A percentile compares a stretch with the other conserved stretches of the same genome.
Evolutionary conservation across 1,140 invertebrate species (phyloP).

Genomic region (Diorhabda elongata): DNA sequence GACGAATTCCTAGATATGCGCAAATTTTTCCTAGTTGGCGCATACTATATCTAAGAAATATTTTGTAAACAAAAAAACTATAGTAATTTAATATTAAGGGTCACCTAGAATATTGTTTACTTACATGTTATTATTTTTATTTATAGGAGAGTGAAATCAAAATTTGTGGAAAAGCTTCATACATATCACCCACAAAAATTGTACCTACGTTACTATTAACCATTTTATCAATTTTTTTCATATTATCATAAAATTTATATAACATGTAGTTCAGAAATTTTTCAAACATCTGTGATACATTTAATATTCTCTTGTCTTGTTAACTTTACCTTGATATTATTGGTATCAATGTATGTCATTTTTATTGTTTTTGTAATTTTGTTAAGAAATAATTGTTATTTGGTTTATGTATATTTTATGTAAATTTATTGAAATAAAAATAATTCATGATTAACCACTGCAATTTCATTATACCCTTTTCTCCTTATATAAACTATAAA

Average conservation of each 20-base stretch:
- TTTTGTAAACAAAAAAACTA: too few species aligned
- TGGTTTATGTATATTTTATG: constrained; percentile 20
- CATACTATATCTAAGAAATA: too few species aligned
- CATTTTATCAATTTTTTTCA: constrained; percentile 4
- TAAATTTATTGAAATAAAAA: constrained; percentile 6
- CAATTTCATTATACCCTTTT: too few species aligned
- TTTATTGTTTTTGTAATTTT: constrained; percentile 6
- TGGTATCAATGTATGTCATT: constrained; percentile 1
- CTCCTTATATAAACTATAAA: too few species aligned
- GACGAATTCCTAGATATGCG: too few species aligned
- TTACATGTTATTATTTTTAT: constrained; percentile 15
- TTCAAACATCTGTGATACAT: constrained; percentile 16
- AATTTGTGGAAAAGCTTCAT: constrained; percentile 36
- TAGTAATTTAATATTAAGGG: too few species aligned
- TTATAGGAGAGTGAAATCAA: constrained; percentile 44
- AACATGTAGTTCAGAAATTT: constrained; percentile 1
- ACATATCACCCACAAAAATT: constrained; percentile 26
- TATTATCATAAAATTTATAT: neutral
- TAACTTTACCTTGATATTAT: neutral
- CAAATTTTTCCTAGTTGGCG: too few species aligned
- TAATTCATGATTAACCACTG: too few species aligned
- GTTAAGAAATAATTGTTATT: constrained; percentile 2
- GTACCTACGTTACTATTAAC: constrained; percentile 14
- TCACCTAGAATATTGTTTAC: too few species aligned
- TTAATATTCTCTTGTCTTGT: constrained; percentile 6